Conservation (phyloP, 1,140 invertebrate genomes). For the Drosophila tristis region DNA sequence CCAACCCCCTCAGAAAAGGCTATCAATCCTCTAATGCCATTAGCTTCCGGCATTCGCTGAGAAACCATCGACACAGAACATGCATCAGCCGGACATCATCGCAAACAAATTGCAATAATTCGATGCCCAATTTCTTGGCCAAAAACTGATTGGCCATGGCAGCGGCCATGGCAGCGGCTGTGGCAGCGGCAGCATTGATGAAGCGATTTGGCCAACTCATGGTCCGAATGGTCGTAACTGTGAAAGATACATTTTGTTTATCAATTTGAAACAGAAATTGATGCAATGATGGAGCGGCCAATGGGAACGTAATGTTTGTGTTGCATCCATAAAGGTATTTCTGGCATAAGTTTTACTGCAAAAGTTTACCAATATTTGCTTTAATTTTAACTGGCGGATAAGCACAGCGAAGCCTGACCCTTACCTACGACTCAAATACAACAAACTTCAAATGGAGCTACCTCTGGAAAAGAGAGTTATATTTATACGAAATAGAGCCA, state of each 20-base stretch:
- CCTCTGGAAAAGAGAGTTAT: too few relatives aligned
- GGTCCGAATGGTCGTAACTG: too few relatives aligned
- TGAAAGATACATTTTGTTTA: constrained; percentile 8
- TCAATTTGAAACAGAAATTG: constrained; percentile 1
- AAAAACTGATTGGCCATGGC: constrained; percentile 37
- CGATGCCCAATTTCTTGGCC: constrained; percentile 25
- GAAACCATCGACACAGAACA: constrained; percentile 36
- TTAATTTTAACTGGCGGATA: too few relatives aligned
- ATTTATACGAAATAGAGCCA: too few relatives aligned
- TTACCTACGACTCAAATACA: too few relatives aligned
- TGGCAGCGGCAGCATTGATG: constrained; percentile 13
- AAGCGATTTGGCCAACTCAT: constrained; percentile 22
- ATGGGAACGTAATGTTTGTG: too few relatives aligned
- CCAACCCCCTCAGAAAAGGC: too few relatives aligned
- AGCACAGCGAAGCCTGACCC: too few relatives aligned
- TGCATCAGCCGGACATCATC: constrained; percentile 39
- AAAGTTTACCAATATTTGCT: too few relatives aligned
- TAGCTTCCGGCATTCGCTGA: constrained; percentile 14
- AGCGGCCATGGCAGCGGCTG: too few relatives aligned
- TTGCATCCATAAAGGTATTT: background rate
- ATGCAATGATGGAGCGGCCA: background rate
- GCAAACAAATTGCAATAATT: constrained; percentile 27
- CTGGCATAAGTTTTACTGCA: too few relatives aligned
- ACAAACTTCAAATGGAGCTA: too few relatives aligned
- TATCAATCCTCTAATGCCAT: background rate